A percentile compares a stretch with the other conserved stretches of the same genome.
Conservation (phyloP, 2,113 vertebrate genomes). For the Mastomys coucha region DNA sequence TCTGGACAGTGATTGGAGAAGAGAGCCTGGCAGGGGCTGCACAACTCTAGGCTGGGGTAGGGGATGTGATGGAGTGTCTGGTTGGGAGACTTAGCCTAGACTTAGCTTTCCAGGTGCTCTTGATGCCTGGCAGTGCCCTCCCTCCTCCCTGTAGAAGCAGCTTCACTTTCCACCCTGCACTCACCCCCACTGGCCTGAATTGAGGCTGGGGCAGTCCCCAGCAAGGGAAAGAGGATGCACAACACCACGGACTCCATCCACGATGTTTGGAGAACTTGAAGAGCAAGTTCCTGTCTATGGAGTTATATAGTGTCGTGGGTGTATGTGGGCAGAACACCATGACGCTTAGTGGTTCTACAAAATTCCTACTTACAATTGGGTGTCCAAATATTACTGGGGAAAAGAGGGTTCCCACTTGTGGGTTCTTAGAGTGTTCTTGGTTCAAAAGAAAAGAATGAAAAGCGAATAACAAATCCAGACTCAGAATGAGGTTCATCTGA, state of each 20-base stretch:
- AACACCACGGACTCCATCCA: not conserved
- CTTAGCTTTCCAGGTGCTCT: not conserved
- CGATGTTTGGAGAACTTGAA: not conserved
- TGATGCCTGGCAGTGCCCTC: not conserved
- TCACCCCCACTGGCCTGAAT: not conserved
- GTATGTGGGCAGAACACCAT: not conserved
- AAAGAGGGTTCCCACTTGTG: not conserved
- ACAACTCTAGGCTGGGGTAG: not conserved
- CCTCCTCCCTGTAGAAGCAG: not conserved
- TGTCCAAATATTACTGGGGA: not conserved
- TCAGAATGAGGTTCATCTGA: not conserved
- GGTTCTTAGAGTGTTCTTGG: not conserved
- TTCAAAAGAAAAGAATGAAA: not conserved
- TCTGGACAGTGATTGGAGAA: not conserved
- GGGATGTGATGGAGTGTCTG: not conserved
- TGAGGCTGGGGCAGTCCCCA: rapidly evolving
- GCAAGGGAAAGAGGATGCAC: rapidly evolving
- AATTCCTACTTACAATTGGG: not conserved
- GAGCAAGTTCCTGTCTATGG: not conserved
- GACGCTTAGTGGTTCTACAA: not conserved
- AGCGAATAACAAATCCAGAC: not conserved
- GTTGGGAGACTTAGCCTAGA: not conserved
- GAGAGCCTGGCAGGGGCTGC: not conserved
- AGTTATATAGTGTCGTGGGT: not conserved
- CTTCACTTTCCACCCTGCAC: not conserved